Percentiles rank a stretch among this genome's conserved stretches.
Evolutionary conservation across 2,888 invertebrate species (phyloP).

Genomic region (Urechis unicinctus): DNA sequence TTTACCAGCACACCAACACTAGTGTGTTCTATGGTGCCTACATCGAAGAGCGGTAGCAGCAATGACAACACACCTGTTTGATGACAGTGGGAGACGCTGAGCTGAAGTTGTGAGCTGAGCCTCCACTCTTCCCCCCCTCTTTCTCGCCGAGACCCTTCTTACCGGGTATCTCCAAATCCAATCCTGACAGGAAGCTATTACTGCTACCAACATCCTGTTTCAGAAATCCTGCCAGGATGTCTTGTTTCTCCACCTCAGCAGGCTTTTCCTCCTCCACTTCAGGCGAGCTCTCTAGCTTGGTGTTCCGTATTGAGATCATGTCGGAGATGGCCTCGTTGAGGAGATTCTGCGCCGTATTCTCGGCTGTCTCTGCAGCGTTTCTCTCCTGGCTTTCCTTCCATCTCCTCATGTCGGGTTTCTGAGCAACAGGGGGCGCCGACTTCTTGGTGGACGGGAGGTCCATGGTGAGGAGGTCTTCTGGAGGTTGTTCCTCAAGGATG

Average conservation of each 20-base stretch:
- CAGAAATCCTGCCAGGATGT: neutral
- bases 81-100: neutral
- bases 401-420: neutral
- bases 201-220: neutral
- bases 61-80: neutral
- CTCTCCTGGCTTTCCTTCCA: conserved; percentile 2
- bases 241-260: neutral
- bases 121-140: neutral
- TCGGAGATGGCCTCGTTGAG: conserved; percentile 39
- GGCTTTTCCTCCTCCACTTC: too few relatives aligned
- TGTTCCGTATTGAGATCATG: conserved; percentile 29
- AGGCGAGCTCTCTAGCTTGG: neutral
- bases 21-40: too few relatives aligned
- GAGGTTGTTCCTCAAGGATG: neutral
- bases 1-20: too few relatives aligned
- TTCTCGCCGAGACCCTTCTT: neutral
- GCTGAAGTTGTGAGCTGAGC: neutral
- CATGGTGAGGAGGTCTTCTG: neutral
- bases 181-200: neutral
- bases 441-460: neutral
- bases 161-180: neutral
- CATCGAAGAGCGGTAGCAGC: too few relatives aligned
- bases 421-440: neutral
- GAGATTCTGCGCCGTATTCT: conserved; percentile 31
- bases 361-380: conserved; percentile 11